Percentiles rank a stretch among this genome's conserved stretches.
phyloP scores from a whole-genome alignment of 1,140 invertebrate species.

The Pygmarrhopalites habei region DNA sequence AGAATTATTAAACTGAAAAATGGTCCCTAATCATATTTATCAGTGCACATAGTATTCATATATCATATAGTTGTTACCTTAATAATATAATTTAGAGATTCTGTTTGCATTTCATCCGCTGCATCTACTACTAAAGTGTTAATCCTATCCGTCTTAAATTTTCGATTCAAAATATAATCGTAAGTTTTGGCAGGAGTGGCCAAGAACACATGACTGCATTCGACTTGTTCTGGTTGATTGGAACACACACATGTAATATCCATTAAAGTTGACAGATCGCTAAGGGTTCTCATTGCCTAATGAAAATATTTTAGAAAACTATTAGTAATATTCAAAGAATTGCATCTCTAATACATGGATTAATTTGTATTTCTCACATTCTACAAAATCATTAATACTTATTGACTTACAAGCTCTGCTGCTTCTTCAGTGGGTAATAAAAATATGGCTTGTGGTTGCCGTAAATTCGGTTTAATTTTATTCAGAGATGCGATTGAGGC shows the following conservation, averaged over 20 bases:
- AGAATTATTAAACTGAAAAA: too few relatives aligned
- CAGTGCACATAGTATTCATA: too few relatives aligned
- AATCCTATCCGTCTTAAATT: not conserved
- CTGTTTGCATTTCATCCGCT: not conserved
- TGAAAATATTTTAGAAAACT: too few relatives aligned
- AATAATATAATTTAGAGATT: not conserved
- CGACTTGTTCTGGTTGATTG: not conserved
- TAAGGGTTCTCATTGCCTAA: not conserved
- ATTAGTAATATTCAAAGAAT: not conserved
- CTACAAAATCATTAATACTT: not conserved
- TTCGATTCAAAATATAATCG: not conserved
- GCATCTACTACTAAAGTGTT: not conserved
- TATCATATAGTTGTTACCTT: not conserved
- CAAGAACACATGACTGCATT: conserved; percentile 3
- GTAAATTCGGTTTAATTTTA: not conserved
- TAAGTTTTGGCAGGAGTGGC: not conserved
- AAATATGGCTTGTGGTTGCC: not conserved
- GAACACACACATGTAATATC: not conserved
- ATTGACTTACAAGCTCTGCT: not conserved
- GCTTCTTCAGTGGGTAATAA: not conserved
- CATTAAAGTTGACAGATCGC: not conserved
- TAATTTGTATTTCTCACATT: not conserved
- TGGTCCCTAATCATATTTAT: too few relatives aligned
- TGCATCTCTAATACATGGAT: not conserved
- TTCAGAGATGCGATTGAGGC: not conserved